phyloP scores from a whole-genome alignment of 2,888 invertebrate genomes.

The Shargacucullia verbasci region DNA sequence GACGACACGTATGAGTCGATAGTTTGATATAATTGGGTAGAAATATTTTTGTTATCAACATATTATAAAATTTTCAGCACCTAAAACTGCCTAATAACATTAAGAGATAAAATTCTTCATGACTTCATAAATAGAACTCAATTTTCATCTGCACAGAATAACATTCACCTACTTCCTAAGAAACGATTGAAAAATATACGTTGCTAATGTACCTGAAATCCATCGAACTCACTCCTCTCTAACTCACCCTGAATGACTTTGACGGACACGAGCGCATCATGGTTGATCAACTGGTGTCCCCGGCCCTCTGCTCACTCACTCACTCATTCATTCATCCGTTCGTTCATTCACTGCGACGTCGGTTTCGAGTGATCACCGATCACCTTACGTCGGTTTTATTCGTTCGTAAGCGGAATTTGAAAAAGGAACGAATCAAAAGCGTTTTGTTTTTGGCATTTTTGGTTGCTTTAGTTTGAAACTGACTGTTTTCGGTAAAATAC shows the following conservation, averaged over 20 bases:
- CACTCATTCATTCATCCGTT: slow-evolving; percentile 79
- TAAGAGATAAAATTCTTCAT: too few relatives aligned
- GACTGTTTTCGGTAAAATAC: slow-evolving; percentile 12
- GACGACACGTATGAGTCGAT: slow-evolving; percentile 42
- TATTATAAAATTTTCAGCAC: too few relatives aligned
- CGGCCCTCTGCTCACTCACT: slow-evolving; percentile 71
- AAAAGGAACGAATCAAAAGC: slow-evolving; percentile 60
- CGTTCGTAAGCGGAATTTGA: slow-evolving; percentile 66
- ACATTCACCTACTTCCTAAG: too few relatives aligned
- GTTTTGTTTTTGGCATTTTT: slow-evolving; percentile 51
- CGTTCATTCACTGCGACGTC: slow-evolving; percentile 73
- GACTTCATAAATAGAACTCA: too few relatives aligned
- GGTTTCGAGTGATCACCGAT: slow-evolving; percentile 85
- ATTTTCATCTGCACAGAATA: too few relatives aligned
- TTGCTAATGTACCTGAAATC: too few relatives aligned
- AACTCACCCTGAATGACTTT: slow-evolving; percentile 71
- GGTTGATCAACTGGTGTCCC: slow-evolving; percentile 87
- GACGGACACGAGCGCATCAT: slow-evolving; percentile 84
- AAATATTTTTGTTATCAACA: too few relatives aligned
- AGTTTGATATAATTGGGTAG: slow-evolving; percentile 13
- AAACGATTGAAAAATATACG: too few relatives aligned
- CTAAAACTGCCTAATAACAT: too few relatives aligned
- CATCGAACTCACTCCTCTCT: slow-evolving; percentile 65
- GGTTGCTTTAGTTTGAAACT: slow-evolving; percentile 38
- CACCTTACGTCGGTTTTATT: slow-evolving; percentile 76